A percentile compares a stretch with the other conserved stretches of the same genome.
Conservation (phyloP, 2,888 invertebrate genomes). For the Drosophila peninsularis region DNA sequence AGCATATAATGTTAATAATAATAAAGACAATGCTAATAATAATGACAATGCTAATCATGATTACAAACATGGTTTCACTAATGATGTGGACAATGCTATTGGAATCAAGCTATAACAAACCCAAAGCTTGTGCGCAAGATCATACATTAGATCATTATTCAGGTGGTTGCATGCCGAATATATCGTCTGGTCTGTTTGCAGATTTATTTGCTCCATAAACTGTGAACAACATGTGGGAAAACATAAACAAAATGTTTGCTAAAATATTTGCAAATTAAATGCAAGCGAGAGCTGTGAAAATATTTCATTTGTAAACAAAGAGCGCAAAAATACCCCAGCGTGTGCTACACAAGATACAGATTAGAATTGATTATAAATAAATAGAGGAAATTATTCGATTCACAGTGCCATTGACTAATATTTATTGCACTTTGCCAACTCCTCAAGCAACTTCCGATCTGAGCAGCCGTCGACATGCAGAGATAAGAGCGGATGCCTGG, state of each 20-base stretch:
- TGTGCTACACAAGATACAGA: slow-evolving; percentile 2
- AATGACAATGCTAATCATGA: background rate
- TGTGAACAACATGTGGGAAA: slow-evolving; percentile 25
- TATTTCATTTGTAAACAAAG: slow-evolving; percentile 27
- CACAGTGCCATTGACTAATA: background rate
- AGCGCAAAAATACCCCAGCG: background rate
- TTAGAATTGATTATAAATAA: background rate
- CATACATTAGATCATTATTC: background rate
- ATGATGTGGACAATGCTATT: background rate
- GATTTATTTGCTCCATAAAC: slow-evolving; percentile 42
- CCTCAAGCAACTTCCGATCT: background rate
- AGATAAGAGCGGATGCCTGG: background rate
- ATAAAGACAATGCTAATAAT: background rate
- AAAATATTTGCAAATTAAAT: slow-evolving; percentile 18
- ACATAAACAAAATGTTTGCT: slow-evolving; percentile 21
- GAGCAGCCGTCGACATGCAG: background rate
- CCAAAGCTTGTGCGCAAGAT: background rate
- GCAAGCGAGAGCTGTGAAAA: slow-evolving; percentile 2
- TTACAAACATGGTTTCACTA: background rate
- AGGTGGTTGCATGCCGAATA: slow-evolving; percentile 6
- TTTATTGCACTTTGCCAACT: background rate
- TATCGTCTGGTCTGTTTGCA: background rate
- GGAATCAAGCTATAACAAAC: background rate
- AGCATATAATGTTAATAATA: no score
- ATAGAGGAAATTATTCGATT: background rate